phyloP scores from a whole-genome alignment of 2,113 vertebrate genomes.

The Cariama cristata region DNA sequence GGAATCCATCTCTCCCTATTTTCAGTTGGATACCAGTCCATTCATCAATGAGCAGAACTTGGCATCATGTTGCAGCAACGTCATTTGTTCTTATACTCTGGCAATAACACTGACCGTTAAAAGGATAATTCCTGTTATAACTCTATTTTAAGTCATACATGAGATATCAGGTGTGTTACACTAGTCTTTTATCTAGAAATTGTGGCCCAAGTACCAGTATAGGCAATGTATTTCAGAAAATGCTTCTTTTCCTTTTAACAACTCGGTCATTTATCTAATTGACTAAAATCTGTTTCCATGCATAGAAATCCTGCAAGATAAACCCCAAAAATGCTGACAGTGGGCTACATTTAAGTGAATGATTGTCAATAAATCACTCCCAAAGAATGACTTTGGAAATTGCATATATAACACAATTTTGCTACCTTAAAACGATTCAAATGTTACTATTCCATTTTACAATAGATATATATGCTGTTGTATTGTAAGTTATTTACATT shows the following conservation, averaged over 20 bases:
- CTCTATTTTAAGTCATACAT: background rate
- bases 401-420: background rate
- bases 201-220: background rate
- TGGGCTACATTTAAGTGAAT: background rate
- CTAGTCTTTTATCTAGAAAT: background rate
- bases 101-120: background rate
- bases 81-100: background rate
- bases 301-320: background rate
- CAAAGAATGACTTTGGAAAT: background rate
- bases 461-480: background rate
- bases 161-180: background rate
- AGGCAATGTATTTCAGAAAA: background rate
- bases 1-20: background rate
- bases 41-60: background rate
- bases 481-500: background rate
- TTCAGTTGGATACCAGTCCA: background rate
- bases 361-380: background rate
- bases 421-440: background rate
- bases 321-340: background rate
- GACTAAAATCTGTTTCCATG: background rate
- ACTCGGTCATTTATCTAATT: background rate
- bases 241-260: background rate
- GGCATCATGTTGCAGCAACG: background rate
- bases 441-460: background rate
- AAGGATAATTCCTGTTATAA: background rate